phyloP scores from a whole-genome alignment of 2,888 invertebrate species.

The Adineta ricciae region DNA sequence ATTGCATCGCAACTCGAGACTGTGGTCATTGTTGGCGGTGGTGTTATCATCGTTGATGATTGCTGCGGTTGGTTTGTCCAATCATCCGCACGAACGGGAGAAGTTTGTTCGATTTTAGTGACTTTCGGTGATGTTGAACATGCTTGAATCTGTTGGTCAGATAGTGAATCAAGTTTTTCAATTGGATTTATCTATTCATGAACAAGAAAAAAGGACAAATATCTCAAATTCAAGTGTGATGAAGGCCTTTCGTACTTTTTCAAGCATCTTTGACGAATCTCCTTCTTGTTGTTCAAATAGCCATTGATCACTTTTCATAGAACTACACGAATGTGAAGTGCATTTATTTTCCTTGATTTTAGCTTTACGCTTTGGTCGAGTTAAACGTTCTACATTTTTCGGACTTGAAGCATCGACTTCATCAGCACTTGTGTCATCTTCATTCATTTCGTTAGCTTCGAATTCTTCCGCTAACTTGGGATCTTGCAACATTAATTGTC shows the following conservation, averaged over 20 bases:
- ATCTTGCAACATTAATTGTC: slow-evolving; percentile 6
- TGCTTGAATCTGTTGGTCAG: neutral
- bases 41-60: slow-evolving; percentile 6
- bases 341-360: neutral
- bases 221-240: no score
- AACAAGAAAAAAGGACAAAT: no score
- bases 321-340: neutral
- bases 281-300: neutral
- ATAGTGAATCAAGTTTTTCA: neutral
- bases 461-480: slow-evolving; percentile 22
- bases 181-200: neutral
- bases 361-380: neutral
- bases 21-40: neutral
- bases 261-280: neutral
- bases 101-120: neutral
- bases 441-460: slow-evolving; percentile 22
- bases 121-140: neutral
- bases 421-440: slow-evolving; percentile 1
- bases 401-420: neutral
- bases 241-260: neutral
- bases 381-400: neutral
- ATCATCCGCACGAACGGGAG: neutral
- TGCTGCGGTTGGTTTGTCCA: neutral
- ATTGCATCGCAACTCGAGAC: neutral
- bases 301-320: neutral